phyloP scores from a whole-genome alignment of 2,797 vertebrate species.

The Pipistrellus pipistrellus region DNA sequence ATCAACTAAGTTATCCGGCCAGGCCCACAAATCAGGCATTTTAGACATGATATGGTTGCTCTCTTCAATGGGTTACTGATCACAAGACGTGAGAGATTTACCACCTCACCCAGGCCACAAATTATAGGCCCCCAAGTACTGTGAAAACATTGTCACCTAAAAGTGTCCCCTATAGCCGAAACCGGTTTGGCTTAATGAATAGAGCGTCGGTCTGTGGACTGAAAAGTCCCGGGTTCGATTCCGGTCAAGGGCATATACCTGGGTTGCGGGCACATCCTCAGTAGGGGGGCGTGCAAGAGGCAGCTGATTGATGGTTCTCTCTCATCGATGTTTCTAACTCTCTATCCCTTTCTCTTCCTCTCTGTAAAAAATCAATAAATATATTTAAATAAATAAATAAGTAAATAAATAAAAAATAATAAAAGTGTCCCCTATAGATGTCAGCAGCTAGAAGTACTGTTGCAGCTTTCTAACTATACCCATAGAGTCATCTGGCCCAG shows the following conservation, averaged over 20 bases:
- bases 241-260: too few species aligned
- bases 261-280: too few species aligned
- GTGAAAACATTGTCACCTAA: background rate
- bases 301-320: too few species aligned
- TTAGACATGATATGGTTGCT: background rate
- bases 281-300: too few species aligned
- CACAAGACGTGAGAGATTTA: conserved; percentile 39
- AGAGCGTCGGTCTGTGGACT: too few species aligned
- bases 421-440: background rate
- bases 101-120: background rate
- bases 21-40: background rate
- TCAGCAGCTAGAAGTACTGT: background rate
- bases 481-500: background rate
- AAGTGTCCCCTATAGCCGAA: background rate
- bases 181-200: too few species aligned
- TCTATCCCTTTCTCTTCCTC: too few species aligned
- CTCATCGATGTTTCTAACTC: too few species aligned
- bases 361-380: too few species aligned
- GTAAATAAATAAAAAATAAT: background rate
- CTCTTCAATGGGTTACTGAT: background rate
- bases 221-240: too few species aligned
- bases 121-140: background rate
- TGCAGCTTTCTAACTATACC: background rate
- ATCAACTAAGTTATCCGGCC: background rate
- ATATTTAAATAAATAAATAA: too few species aligned